phyloP scores from a whole-genome alignment of 2,113 vertebrate genomes.

The Clarias gariepinus region DNA sequence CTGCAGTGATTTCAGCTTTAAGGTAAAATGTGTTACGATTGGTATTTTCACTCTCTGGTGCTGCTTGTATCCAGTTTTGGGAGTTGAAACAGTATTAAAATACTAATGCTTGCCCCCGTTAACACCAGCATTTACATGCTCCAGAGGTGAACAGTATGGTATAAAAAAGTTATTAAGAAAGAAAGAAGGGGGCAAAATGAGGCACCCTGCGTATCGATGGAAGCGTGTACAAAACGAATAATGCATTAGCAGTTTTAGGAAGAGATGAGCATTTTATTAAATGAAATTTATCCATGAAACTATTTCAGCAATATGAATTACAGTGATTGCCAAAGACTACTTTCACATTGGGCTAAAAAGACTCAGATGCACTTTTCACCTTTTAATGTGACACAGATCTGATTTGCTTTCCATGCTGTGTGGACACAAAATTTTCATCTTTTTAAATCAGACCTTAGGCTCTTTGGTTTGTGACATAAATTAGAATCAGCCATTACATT shows the following conservation, averaged over 20 bases:
- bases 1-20: background rate
- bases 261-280: background rate
- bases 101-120: background rate
- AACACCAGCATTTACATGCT: background rate
- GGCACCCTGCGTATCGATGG: background rate
- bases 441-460: background rate
- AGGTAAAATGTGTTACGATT: background rate
- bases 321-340: background rate
- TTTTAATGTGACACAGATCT: background rate
- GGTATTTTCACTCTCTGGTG: constrained; percentile 11
- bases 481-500: background rate
- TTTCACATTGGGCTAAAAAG: background rate
- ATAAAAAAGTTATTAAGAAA: background rate
- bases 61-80: background rate
- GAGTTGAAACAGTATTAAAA: background rate
- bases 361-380: background rate
- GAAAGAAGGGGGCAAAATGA: background rate
- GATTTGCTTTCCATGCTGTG: background rate
- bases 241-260: background rate
- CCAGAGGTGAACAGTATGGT: background rate
- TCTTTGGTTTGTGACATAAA: background rate
- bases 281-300: background rate
- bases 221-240: background rate
- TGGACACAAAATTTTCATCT: background rate
- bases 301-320: background rate